Evolutionary conservation across 2,888 invertebrate genomes (phyloP).

Genomic region (Cantharis flavilabris): DNA sequence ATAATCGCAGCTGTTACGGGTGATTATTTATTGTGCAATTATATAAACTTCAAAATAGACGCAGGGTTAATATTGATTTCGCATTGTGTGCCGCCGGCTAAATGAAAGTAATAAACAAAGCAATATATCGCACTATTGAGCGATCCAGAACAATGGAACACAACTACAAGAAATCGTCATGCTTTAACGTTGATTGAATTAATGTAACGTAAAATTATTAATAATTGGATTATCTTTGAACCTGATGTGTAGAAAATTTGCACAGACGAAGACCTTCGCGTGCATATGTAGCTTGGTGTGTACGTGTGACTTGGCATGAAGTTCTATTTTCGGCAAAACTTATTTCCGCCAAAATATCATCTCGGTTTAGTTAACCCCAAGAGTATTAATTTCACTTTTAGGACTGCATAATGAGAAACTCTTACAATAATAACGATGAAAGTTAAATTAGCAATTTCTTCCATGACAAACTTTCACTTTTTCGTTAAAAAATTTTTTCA

Average conservation of each 20-base stretch:
- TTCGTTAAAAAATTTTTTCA: neutral
- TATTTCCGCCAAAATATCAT: neutral
- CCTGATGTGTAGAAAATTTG: neutral
- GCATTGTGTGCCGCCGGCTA: neutral
- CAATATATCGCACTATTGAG: neutral
- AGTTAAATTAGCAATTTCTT: neutral
- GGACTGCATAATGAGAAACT: neutral
- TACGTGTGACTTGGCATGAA: neutral
- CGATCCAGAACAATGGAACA: neutral
- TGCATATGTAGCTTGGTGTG: neutral
- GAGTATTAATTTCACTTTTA: neutral
- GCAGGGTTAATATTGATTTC: neutral
- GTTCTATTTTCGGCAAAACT: neutral
- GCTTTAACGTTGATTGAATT: neutral
- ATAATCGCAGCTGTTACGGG: neutral
- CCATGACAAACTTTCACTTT: neutral
- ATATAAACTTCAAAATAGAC: neutral
- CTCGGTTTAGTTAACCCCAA: neutral
- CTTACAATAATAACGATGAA: neutral
- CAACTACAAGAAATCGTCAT: neutral
- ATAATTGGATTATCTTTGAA: neutral
- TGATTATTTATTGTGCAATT: neutral
- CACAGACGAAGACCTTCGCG: neutral
- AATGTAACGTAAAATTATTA: neutral
- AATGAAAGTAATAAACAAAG: constrained; percentile 1